Evolutionary conservation across 2,113 vertebrate species (phyloP), one percentile per base, ranked within the genome.

Genomic region (Lasiurus borealis): DNA sequence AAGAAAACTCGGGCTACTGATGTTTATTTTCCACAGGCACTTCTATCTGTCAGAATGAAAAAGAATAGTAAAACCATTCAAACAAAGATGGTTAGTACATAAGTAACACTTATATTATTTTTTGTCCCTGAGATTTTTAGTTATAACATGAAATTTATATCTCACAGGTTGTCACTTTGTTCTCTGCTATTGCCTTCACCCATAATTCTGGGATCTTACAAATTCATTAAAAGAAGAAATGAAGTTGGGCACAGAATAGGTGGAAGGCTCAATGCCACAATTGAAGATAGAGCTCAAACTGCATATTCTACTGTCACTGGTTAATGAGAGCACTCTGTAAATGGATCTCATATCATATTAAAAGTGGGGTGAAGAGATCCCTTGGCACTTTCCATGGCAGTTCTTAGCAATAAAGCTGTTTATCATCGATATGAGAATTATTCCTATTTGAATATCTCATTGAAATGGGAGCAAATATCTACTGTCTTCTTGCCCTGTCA

Each of bases 161-260:
- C 14, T 57, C 36, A 75, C 7, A 82, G 27, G 12, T 48, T 75
- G 57, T 73, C 85, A 52, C 27, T 83, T 50, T 80, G 31, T 84
- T 95, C 57, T 89, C 54, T 92, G 27, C 0, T 9, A 19, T 59
- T 90, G 18, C 13, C 31, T 59, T 93, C 34, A 54, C 25, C 16
- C 19, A 2, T 77, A 85, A 86, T 85, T 52, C 48, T 78, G 34
- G 6, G 2, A 31, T 87, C 18, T 93, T 40, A 75, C 27, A 88
- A 46, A 64, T 95, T 78, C 12, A 83, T 75, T 90, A 92, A 92
- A 90, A 29, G 91, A 85, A 88, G 40, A 31, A 93, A 91, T 82
- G 31, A 93, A 52, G 8, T 75, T 69, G 8, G 7, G 12, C 18
- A 52, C 11, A 59, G 29, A 89, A 62, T 12, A 85, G 23, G 48